Evolutionary conservation across 2,113 vertebrate genomes (phyloP).

Genomic region (Alethe diademata): DNA sequence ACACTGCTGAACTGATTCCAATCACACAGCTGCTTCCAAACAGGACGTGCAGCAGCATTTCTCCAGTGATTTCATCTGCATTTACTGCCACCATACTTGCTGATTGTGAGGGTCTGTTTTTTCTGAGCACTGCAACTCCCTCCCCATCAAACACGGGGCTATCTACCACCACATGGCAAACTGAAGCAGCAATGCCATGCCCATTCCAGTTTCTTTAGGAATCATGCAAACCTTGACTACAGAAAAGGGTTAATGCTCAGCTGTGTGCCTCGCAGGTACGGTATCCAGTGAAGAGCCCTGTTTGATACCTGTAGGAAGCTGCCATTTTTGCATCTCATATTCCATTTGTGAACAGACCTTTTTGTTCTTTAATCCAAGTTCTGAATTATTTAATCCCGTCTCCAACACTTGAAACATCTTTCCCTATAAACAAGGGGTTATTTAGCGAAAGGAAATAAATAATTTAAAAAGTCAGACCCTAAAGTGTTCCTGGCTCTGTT

Average conservation of each 20-base stretch:
- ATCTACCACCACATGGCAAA: neutral
- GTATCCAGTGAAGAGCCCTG: neutral
- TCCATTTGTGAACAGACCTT: conserved; percentile 30
- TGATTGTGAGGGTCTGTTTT: neutral
- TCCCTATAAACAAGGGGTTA: conserved; percentile 30
- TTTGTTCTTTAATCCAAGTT: conserved; percentile 46
- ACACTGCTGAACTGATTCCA: neutral
- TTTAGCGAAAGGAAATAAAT: conserved; percentile 44
- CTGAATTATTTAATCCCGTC: conserved; percentile 47
- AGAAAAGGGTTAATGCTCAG: neutral
- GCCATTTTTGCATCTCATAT: conserved; percentile 18
- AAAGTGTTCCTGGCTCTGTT: conserved; percentile 23
- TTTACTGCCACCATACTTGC: neutral
- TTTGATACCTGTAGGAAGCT: conserved; percentile 45
- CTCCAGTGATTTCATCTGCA: neutral
- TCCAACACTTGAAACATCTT: conserved; percentile 1
- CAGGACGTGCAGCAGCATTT: neutral
- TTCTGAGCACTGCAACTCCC: neutral
- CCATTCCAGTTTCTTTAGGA: neutral
- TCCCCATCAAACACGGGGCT: neutral
- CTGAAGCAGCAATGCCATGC: neutral
- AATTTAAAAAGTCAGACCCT: conserved; percentile 41
- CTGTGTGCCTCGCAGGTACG: neutral
- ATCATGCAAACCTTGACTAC: neutral
- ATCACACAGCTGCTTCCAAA: neutral